Base-by-base conservation (phyloP, 2,888 invertebrate species). In the Leptinotarsa peninsularis region DNA sequence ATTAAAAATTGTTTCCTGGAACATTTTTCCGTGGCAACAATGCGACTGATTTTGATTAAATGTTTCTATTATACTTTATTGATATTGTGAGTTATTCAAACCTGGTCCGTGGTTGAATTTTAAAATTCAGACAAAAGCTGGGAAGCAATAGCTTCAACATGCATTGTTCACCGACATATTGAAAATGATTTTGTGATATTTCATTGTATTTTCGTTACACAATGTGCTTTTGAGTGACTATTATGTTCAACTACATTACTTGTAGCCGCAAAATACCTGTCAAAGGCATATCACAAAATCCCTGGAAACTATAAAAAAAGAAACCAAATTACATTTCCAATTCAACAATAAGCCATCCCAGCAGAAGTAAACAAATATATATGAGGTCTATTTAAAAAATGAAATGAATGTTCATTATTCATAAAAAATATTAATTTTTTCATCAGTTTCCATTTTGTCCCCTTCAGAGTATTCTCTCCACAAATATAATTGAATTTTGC, bases 1-100 rank as follows among this genome's bases (percentile, higher is more conserved):
- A 70, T 70, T 70, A 58, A 70, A 70, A 70, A 70, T 58, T 56
- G 23, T 60, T 58, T 58, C 58, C 43, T 13, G 63, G 63, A 33
- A 43, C 27, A n/a, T 33, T 63, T 63, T n/a, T 27, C n/a, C 18
- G 18, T 14, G n/a, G 33, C 63, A 43, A n/a, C 63, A 43, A 43
- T 63, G 63, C 17, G n/a, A 63, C 63, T 63, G 63, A 63, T 63
- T 63, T 63, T 63, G 63, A 63, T 63, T 63, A n/a, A 63, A 43
- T 33, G 63, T 63, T 63, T 63, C 33, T 33, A 63, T 63, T 63
- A 63, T 63, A n/a, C 17, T 63, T 10, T n/a, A 43, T 43, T 27
- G 18, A 63, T 63, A 33, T n/a, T 17, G 33, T 43, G 63, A 63
- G 63, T 43, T 33, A 33, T 43, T 43, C 43, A 63, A 14, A 63